Evolutionary conservation across 1,140 invertebrate species (phyloP).

Genomic region (Teleopsis dalmanni): DNA sequence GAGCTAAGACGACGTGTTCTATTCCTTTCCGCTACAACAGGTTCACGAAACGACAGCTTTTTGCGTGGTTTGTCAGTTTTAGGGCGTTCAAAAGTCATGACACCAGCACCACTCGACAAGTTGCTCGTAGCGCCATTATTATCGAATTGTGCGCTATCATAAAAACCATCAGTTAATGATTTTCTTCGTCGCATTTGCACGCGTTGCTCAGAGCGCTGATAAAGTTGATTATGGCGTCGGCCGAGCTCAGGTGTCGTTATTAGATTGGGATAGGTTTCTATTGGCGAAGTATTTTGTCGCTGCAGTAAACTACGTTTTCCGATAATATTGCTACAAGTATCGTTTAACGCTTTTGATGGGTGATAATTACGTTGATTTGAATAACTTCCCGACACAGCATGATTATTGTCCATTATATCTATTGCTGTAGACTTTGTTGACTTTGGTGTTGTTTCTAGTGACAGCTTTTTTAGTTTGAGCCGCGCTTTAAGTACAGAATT

Average conservation of each 20-base stretch:
- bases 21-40: constrained; percentile 45
- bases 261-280: background rate
- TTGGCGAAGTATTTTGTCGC: constrained; percentile 10
- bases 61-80: constrained; percentile 63
- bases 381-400: background rate
- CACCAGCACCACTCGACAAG: constrained; percentile 9
- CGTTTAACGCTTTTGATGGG: background rate
- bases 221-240: constrained; percentile 23
- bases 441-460: constrained; percentile 16
- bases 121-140: constrained; percentile 19
- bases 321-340: background rate
- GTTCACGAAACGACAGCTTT: constrained; percentile 77
- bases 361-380: background rate
- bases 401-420: constrained; percentile 21
- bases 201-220: constrained; percentile 16
- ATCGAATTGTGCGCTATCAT: constrained; percentile 17
- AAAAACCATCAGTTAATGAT: constrained; percentile 9
- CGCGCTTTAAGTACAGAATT: background rate
- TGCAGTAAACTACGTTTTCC: constrained; percentile 9
- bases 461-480: constrained; percentile 32
- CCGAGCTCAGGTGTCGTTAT: constrained; percentile 10
- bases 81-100: constrained; percentile 19
- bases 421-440: constrained; percentile 17
- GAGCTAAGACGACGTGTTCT: constrained; percentile 32
- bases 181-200: constrained; percentile 17